Evolutionary conservation across 1,140 invertebrate species (phyloP).

Genomic region (Camponotus pennsylvanicus): DNA sequence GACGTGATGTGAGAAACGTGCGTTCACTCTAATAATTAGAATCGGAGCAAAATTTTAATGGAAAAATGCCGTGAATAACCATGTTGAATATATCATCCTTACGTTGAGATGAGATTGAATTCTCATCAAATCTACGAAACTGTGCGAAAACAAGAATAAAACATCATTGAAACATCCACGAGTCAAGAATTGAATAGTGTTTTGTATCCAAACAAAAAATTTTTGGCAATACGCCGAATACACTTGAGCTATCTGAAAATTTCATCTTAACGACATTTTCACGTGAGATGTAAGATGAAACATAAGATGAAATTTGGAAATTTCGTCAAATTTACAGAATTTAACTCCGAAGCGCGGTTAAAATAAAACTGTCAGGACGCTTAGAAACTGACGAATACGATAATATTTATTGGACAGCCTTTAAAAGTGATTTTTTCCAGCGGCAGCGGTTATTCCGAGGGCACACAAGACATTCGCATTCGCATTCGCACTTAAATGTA

Average conservation of each 20-base stretch:
- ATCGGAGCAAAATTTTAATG: background rate
- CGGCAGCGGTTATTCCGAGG: conserved; percentile 41
- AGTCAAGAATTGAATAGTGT: background rate
- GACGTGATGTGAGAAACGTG: background rate
- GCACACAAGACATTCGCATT: conserved; percentile 40
- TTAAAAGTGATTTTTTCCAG: conserved; percentile 64
- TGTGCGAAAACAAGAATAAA: conserved; percentile 1
- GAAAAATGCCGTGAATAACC: background rate
- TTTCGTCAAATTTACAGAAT: conserved; percentile 35
- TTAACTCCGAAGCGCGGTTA: background rate
- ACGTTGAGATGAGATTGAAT: background rate
- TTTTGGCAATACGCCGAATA: background rate
- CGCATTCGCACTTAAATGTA: conserved; percentile 39
- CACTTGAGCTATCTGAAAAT: background rate
- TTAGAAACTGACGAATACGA: conserved; percentile 6
- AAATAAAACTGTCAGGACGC: conserved; percentile 16
- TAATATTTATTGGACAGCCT: conserved; percentile 45
- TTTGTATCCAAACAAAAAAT: background rate
- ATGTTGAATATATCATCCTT: background rate
- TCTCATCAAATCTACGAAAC: background rate
- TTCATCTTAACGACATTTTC: background rate
- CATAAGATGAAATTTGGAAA: background rate
- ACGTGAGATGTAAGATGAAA: too few species aligned
- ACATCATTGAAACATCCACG: background rate
- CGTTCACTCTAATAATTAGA: background rate